Percentiles rank a stretch among this genome's conserved stretches.
These are phyloP conservation scores for Boleophthalmus pectinirostris DNA, from an alignment of 2,113 vertebrate species.

Conservation along the genomic window DNA sequence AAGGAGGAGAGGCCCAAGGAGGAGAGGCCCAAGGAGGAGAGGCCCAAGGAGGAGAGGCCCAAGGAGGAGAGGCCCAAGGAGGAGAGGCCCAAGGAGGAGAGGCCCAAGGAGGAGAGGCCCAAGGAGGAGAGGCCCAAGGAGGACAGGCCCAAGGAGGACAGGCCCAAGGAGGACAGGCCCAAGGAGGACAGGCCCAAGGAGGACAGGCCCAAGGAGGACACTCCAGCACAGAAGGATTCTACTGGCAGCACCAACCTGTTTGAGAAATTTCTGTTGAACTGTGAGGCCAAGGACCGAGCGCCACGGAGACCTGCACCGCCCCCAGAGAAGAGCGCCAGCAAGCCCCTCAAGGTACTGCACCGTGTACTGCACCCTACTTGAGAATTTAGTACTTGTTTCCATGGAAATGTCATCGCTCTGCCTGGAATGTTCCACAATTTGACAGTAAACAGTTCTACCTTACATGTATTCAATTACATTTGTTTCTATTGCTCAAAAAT, in stretches of 20 bases:
- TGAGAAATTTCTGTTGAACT: slow-evolving; percentile 78
- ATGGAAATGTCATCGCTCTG: too few species aligned
- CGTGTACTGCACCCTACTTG: neutral
- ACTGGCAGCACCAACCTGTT: slow-evolving; percentile 73
- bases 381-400: too few species aligned
- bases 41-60: slow-evolving; percentile 66
- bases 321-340: slow-evolving; percentile 47
- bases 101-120: slow-evolving; percentile 66
- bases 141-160: slow-evolving; percentile 68
- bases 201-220: slow-evolving; percentile 71
- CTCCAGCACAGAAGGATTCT: slow-evolving; percentile 60
- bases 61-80: slow-evolving; percentile 72
- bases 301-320: slow-evolving; percentile 58
- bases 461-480: too few species aligned
- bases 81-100: slow-evolving; percentile 44
- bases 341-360: slow-evolving; percentile 66
- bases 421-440: too few species aligned
- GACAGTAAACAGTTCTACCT: too few species aligned
- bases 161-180: slow-evolving; percentile 62
- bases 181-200: slow-evolving; percentile 57
- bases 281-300: slow-evolving; percentile 77
- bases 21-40: slow-evolving; percentile 45
- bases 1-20: slow-evolving; percentile 73
- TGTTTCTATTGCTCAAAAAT: too few species aligned
- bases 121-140: slow-evolving; percentile 69